Evolutionary conservation across 2,888 invertebrate species (phyloP), one percentile per base, ranked within the genome.

Genomic region (Pachymerium ferrugineum): DNA sequence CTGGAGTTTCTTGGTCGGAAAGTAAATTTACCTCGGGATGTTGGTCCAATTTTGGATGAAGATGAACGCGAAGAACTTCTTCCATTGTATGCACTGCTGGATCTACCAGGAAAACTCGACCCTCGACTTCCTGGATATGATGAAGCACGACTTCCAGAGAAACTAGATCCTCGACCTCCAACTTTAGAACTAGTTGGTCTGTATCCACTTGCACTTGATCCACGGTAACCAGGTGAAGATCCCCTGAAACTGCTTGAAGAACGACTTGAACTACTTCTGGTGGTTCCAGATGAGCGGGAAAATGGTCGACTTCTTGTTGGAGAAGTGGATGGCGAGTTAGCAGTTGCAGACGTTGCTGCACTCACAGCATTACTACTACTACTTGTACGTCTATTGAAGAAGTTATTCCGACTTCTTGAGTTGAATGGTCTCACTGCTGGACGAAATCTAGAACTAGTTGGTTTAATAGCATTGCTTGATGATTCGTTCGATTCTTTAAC

Each of bases 391-490:
- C 72, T 14, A 14, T 72, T 72, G 22, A 72, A 72, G 29, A 72
- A 72, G 19, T 69, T 70, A 70, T 25, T 69, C 8, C 28, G 29
- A 33, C 74, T 72, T 42, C 74, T 30, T n/a, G 73, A 62, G n/a
- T 69, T 69, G 22, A 74, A 74, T 8, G 75, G 75, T 16, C 75
- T 38, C 3, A 75, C 33, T 0, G 72, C 29, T 28, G 75, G 74
- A 10, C 75, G 3, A 4, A 68, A 30, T 14, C 74, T 54, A 8
- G 72, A 38, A 16, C 33, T 25, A 12, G 73, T 73, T 42, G 74
- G 72, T 28, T 72, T 71, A 4, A 72, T 47, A 4, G 54, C 38
- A 16, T 22, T 71, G 6, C 71, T 8, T 67, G 29, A 1, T 25
- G 71, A 38, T 3, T 71, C 38, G n/a, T 38, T 71, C 22, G 12